Conservation (phyloP, 2,888 invertebrate genomes). For the Helleia helle region DNA sequence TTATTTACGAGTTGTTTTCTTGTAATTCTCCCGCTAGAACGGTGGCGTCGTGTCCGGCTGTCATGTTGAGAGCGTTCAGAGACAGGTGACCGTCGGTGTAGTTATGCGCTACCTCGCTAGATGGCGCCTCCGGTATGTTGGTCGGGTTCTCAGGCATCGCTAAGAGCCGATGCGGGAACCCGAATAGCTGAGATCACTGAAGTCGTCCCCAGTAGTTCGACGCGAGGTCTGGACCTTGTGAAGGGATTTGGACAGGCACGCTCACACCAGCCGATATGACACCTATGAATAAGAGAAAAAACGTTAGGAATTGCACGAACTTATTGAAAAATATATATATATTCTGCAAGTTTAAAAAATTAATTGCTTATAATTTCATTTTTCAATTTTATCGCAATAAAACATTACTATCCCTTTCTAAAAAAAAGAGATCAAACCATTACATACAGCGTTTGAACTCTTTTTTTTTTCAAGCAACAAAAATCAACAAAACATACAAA, state of each 20-base stretch:
- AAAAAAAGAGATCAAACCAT: no score
- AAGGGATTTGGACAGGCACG: conserved; percentile 93
- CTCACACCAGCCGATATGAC: conserved; percentile 95
- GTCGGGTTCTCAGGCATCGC: conserved; percentile 78
- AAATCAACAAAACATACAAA: no score
- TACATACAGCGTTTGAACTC: no score
- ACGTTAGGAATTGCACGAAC: conserved; percentile 12
- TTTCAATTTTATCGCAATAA: no score
- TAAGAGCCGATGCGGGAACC: conserved; percentile 86
- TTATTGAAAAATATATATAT: no score
- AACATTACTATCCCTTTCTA: no score
- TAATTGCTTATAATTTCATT: no score
- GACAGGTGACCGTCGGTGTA: conserved; percentile 58
- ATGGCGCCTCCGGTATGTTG: conserved; percentile 51
- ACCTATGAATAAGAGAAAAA: conserved; percentile 75
- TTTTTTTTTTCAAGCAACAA: no score
- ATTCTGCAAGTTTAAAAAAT: no score
- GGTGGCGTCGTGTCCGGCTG: conserved; percentile 70
- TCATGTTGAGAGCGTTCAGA: conserved; percentile 69
- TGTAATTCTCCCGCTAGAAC: conserved; percentile 54
- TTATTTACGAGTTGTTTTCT: conserved; percentile 49
- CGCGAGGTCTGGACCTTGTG: conserved; percentile 85
- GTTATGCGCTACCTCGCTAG: conserved; percentile 66
- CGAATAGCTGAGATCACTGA: conserved; percentile 94
- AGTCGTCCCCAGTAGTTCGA: conserved; percentile 92